Base-by-base conservation (phyloP, 2,797 vertebrate genomes). In the Decapterus maruadsi region DNA sequence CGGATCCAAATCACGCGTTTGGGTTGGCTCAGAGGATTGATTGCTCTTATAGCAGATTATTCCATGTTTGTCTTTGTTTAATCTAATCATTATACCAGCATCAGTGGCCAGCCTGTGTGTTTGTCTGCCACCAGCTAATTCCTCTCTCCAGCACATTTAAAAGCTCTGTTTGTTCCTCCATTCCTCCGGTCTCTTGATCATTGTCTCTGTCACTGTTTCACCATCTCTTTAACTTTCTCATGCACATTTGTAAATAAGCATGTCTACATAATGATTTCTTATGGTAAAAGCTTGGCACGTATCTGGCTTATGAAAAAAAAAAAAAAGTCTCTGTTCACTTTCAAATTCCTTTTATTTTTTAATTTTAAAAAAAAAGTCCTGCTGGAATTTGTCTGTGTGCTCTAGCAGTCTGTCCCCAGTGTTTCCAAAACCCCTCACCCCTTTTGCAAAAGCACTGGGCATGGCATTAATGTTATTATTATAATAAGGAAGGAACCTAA, bases 11-110 rank as follows among this genome's bases (percentile, higher is more conserved):
- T 87, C 88, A 75, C 16, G 81, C 77, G 29, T 88, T 91, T 88
- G 86, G 87, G 76, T 88, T 89, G 86, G 89, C 91, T 82, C 83
- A 46, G 83, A 78, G 87, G 90, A 92, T 89, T 90, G 90, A 88
- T 91, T 89, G 85, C 89, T 90, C 90, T 92, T 91, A 87, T 78
- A 81, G 89, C 85, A 88, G 90, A 94, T 94, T 91, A 93, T 90
- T 85, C 80, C 59, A 7, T 93, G 90, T 94, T 94, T 94, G 90
- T 91, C 89, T 93, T 92, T 92, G 90, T 93, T 92, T 91, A 92
- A 92, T 93, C 91, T 87, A 89, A 94, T 94, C 90, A 90, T 94
- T 93, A 93, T 92, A 90, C 55, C 79, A 59, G 91, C 90, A 92
- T 94, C 92, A 93, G 89, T 72, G 86, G 85, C 87, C 91, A 89